Base-by-base conservation (phyloP, 2,888 invertebrate genomes). In the Drosophila niveifrons region DNA sequence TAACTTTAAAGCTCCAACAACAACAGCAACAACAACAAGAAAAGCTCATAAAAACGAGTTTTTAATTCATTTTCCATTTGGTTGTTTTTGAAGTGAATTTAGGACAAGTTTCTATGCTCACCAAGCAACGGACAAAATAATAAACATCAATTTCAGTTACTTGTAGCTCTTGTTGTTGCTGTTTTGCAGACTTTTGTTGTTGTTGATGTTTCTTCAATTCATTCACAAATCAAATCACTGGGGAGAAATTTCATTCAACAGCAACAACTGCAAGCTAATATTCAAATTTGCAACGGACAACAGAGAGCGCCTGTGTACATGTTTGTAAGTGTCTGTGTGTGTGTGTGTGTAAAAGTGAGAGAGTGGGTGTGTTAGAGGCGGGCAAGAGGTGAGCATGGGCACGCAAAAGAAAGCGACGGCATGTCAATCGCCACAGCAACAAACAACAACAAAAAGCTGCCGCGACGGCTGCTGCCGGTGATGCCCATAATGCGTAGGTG, bases 341-440 rank as follows among this genome's bases (percentile, higher is more conserved):
- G 39, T 13, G 43, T 15, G 46, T 41, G 31, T 31, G 46, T 10
- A 23, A 23, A 23, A 23, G 23, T 23, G 23, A 23, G 23, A 23
- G 23, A 23, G 23, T 23, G 23, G 23, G 18, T 34, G 51, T 36
- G 18, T 28, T 15, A 3, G 29, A n/a, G 36, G 11, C 17, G 28
- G 51, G 18, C 13, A 34, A 15, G 48, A 11, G 48, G 18, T 50
- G 55, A 51, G 65, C 66, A 66, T 66, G 48, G 72, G 80, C 51
- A 67, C 43, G 66, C 81, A 68, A 75, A 78, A 86, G 82, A 89
- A 83, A 83, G 82, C 89, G 89, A 75, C 56, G 89, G 88, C 72
- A 87, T 75, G 65, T 66, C 62, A 81, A 73, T 62, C 56, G 3
- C n/a, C n/a, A 57, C 46, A 43, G 9, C 62, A 39, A 29, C 64